Evolutionary conservation across 2,888 invertebrate genomes (phyloP), one percentile per base, ranked within the genome.

Genomic region (Metalampra italica): DNA sequence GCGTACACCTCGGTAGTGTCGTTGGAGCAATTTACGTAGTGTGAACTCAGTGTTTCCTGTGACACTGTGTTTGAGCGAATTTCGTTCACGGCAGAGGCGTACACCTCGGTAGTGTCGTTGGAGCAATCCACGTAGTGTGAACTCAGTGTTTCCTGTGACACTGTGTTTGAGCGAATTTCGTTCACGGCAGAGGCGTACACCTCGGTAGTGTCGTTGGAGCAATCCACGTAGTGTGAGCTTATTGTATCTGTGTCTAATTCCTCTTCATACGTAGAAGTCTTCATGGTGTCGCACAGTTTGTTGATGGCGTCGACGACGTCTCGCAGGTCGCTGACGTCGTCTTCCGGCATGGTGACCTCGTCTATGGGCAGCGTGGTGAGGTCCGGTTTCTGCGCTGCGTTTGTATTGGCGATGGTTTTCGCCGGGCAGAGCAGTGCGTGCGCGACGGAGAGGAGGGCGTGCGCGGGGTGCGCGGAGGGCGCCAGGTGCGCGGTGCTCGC

Each of bases 271-370:
- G 22, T 22, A n/a, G 64, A 82, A 0, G 82, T 80, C 56, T 81
- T 81, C 89, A 90, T 90, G 0, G 82, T 84, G 41, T 88, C 89
- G 67, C 90, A 90, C 5, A 90, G 71, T 46, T 76, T 71, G 60
- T 90, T 89, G 60, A 90, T 89, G 0, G 90, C 90, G 62, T 90
- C 90, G 62, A 89, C 83, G 14, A 90, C 90, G 60, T 90, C 90
- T 4, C 75, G 64, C 3, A 90, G 59, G 43, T 88, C 88, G 70
- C 82, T 80, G 57, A 86, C 79, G 61, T 83, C 86, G 14, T 71
- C 78, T 1, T 69, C 53, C 8, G 85, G 78, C 57, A 85, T 69
- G 15, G 64, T 41, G 12, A 69, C 62, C 29, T 76, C 68, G 41
- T 81, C 82, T 11, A 80, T 77, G n/a, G 81, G 81, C 1, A 83